Evolutionary conservation across 37 sponge, comb jelly and placozoan genomes (phyloP).

Genomic region (Beroe ovata): DNA sequence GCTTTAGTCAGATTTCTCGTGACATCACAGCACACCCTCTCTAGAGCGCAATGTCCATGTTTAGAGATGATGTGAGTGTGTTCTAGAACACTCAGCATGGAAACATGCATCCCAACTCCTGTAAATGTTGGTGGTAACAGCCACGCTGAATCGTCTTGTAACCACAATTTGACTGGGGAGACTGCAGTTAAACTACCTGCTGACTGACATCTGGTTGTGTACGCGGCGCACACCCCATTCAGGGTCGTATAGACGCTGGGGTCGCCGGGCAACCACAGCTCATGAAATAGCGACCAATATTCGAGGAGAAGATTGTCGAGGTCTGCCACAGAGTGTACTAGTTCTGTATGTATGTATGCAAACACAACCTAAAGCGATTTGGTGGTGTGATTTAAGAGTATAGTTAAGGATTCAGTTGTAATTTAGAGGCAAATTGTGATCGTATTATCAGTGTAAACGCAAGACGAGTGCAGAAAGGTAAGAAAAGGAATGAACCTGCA

Average conservation of each 20-base stretch:
- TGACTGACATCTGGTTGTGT: background rate
- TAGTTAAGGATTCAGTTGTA: background rate
- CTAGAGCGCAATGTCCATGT: background rate
- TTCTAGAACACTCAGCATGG: background rate
- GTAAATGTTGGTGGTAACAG: too few relatives aligned
- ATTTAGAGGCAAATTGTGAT: background rate
- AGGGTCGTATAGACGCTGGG: background rate
- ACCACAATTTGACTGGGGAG: too few relatives aligned
- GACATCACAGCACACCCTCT: conserved; percentile 39
- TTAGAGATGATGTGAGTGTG: background rate
- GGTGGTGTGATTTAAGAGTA: background rate
- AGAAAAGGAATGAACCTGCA: background rate
- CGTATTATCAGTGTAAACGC: background rate
- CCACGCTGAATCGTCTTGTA: too few relatives aligned
- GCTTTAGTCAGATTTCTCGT: background rate
- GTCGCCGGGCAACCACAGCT: background rate
- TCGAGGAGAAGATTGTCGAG: background rate
- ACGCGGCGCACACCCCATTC: background rate
- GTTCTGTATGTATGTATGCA: background rate
- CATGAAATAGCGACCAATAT: background rate
- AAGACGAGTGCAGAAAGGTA: background rate
- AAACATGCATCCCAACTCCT: background rate
- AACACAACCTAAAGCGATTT: background rate
- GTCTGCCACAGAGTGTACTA: background rate
- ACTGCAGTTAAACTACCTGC: background rate